Percentiles rank a stretch among this genome's conserved stretches.
These are phyloP conservation scores for Psittacus erithacus DNA, from an alignment of 2,113 vertebrate species.

Conservation along the genomic window DNA sequence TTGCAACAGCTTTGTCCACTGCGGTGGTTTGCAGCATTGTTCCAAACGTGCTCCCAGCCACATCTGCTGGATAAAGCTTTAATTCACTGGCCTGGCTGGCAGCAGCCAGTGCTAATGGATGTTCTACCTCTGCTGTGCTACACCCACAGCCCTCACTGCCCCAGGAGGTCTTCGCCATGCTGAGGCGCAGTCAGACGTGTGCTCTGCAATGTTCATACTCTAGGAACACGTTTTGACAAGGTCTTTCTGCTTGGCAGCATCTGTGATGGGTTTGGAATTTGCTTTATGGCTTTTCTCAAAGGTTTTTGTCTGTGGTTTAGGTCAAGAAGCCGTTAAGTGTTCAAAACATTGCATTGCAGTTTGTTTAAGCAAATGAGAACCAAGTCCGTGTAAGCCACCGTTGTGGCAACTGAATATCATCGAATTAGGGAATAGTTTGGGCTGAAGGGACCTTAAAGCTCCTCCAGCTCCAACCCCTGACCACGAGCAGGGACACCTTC, in stretches of 20 bases:
- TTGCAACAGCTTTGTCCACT: not conserved
- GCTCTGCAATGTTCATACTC: not conserved
- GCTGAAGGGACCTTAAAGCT: not conserved
- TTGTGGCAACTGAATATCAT: not conserved
- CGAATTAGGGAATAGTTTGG: too few relatives aligned
- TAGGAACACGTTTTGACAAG: accelerated
- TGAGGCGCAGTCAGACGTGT: not conserved
- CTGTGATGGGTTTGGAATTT: not conserved
- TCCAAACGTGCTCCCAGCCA: not conserved
- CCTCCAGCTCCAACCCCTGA: not conserved
- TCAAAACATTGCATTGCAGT: not conserved
- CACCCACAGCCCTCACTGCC: not conserved
- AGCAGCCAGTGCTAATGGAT: not conserved
- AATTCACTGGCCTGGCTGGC: not conserved
- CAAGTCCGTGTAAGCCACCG: not conserved
- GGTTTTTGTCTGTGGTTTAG: not conserved
- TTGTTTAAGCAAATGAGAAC: not conserved
- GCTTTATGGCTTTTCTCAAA: not conserved
- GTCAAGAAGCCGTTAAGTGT: not conserved
- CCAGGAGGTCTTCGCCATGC: accelerated
- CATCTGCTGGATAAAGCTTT: not conserved
- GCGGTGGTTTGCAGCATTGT: not conserved
- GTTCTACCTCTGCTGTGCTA: not conserved
- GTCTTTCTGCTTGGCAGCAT: not conserved
- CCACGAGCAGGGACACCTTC: not conserved